Percentiles rank a stretch among this genome's conserved stretches.
phyloP scores from a whole-genome alignment of 2,113 vertebrate species.

The Cyanistes caeruleus region DNA sequence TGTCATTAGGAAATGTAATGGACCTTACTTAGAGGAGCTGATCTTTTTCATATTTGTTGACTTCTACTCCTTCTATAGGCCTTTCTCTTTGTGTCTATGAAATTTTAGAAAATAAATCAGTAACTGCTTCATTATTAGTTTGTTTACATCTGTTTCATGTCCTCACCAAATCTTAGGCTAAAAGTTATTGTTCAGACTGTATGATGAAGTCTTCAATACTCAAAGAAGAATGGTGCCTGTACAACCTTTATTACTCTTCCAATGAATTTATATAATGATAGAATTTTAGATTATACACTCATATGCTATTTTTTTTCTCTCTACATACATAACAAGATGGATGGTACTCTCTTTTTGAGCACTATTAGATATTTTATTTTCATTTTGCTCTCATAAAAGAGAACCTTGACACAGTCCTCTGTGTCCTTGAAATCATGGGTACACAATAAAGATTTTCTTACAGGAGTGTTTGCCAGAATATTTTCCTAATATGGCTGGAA shows the following conservation, averaged over 20 bases:
- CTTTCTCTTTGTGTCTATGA: background rate
- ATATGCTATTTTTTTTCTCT: background rate
- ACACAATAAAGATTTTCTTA: background rate
- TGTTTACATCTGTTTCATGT: background rate
- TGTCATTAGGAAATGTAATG: background rate
- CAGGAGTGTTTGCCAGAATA: background rate
- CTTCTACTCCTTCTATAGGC: background rate
- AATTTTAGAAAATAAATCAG: background rate
- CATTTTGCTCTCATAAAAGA: background rate
- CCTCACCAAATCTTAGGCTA: background rate
- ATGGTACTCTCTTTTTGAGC: background rate
- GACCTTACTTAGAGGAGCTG: background rate
- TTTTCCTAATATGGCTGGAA: background rate
- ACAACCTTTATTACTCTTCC: background rate
- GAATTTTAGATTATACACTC: background rate
- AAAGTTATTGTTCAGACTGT: background rate
- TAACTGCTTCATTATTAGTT: background rate
- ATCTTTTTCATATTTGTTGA: background rate
- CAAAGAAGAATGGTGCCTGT: background rate
- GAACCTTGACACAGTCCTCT: background rate
- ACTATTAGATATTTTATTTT: constrained; percentile 16
- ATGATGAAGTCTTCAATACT: background rate
- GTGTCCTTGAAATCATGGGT: background rate
- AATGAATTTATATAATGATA: background rate
- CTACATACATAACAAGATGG: background rate